Evolutionary conservation across 2,797 vertebrate genomes (phyloP), one percentile per base, ranked within the genome.

Genomic region (Sphenodon punctatus): DNA sequence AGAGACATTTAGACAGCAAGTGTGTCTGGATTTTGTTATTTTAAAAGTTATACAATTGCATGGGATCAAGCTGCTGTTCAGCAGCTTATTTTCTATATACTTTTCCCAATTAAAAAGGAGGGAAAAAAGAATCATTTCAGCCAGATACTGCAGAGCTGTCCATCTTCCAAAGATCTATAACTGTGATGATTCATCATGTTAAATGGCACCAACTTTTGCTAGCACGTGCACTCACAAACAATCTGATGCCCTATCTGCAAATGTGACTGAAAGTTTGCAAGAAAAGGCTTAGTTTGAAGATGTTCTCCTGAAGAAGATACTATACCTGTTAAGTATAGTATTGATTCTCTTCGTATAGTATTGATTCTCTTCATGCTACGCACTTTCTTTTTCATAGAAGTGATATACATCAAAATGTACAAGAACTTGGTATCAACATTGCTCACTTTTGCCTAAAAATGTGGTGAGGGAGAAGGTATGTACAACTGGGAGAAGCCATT

Each of bases 101-200:
- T 43, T 56, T 10, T 30, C 45, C 72, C 55, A 23, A 11, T 77
- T 56, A n/a, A n/a, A n/a, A n/a, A n/a, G 19, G 48, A n/a, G 55
- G 12, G 42, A 68, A 25, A 77, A 41, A 63, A 38, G 93, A 68
- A 87, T 80, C 74, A 76, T 89, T 86, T 78, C 79, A 89, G 67
- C 58, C 80, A 55, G 70, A 70, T 91, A 83, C 4, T 64, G 65
- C 90, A 93, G 84, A 78, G 80, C 84, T 82, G 82, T 77, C 84
- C 91, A 85, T 86, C 87, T 93, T 89, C 85, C 87, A 84, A 42
- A 77, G 69, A 95, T 94, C 93, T 80, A 88, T 92, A 91, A 77
- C 70, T 69, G 71, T 75, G 85, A 87, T 90, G 89, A 95, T 91
- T 87, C 93, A 91, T 82, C 89, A 75, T 10, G n/a, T 65, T 49